Conservation (phyloP, 2,888 invertebrate genomes). For the Synergus itoensis region DNA sequence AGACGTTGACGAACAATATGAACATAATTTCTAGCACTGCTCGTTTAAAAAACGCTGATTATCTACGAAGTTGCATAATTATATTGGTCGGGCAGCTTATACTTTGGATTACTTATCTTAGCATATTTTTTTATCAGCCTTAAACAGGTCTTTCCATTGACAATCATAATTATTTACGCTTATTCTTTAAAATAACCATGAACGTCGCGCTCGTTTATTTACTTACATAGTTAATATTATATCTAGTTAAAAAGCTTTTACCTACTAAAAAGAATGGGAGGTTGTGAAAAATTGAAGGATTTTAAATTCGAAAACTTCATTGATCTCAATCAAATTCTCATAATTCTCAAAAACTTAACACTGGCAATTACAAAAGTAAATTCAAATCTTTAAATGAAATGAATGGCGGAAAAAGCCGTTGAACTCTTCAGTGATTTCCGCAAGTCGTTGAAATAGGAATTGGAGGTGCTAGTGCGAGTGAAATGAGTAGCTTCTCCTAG, state of each 20-base stretch:
- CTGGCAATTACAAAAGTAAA: too few relatives aligned
- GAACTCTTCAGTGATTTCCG: slow-evolving; percentile 22
- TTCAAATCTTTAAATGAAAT: background rate
- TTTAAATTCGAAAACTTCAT: too few relatives aligned
- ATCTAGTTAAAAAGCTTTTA: background rate
- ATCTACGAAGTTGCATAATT: slow-evolving; percentile 12
- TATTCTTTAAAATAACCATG: background rate
- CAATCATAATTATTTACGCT: background rate
- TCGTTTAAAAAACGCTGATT: slow-evolving; percentile 4
- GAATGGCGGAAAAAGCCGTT: slow-evolving; percentile 6
- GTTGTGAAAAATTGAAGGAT: background rate
- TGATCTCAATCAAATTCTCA: too few relatives aligned
- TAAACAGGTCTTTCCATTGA: slow-evolving; percentile 53
- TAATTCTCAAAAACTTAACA: too few relatives aligned
- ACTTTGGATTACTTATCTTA: slow-evolving; percentile 57
- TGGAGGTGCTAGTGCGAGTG: slow-evolving; percentile 46
- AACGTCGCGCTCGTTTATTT: background rate
- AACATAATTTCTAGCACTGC: background rate
- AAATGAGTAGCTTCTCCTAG: slow-evolving; percentile 54
- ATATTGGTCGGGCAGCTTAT: slow-evolving; percentile 42
- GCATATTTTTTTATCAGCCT: slow-evolving; percentile 56
- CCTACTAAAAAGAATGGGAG: background rate
- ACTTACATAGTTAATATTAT: background rate
- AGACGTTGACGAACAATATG: background rate
- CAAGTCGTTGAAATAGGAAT: slow-evolving; percentile 19